A percentile compares a stretch with the other conserved stretches of the same genome.
These are phyloP conservation scores for Drosophila pachea DNA, from an alignment of 1,140 invertebrate species.

Conservation along the genomic window DNA sequence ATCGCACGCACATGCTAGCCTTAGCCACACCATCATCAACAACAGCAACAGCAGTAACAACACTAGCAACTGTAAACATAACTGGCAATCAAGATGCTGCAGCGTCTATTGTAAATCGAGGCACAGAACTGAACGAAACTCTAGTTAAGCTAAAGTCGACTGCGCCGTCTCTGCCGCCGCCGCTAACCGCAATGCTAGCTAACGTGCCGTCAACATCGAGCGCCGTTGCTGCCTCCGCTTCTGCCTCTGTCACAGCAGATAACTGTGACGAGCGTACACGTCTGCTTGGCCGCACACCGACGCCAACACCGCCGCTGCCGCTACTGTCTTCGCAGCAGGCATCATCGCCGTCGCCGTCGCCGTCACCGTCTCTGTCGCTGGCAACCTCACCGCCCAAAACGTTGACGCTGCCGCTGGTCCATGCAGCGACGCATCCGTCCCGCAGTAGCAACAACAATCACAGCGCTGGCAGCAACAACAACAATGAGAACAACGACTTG, in stretches of 20 bases:
- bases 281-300: constrained; percentile 47
- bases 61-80: background rate
- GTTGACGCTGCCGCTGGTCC: constrained; percentile 55
- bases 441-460: constrained; percentile 53
- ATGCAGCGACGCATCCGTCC: constrained; percentile 55
- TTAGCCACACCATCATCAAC: constrained; percentile 27
- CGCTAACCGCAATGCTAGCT: constrained; percentile 57
- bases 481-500: constrained; percentile 50
- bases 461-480: constrained; percentile 40
- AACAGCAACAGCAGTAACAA: constrained; percentile 18
- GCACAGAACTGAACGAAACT: constrained; percentile 33
- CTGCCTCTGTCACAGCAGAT: constrained; percentile 19
- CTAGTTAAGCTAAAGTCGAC: constrained; percentile 16
- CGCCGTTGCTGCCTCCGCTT: constrained; percentile 7
- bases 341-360: too few species aligned
- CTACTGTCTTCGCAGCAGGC: too few species aligned
- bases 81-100: constrained; percentile 37
- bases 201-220: constrained; percentile 32
- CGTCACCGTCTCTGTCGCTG: too few species aligned
- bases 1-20: constrained; percentile 52
- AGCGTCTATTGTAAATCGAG: constrained; percentile 32
- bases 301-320: constrained; percentile 21
- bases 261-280: constrained; percentile 62
- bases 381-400: constrained; percentile 55
- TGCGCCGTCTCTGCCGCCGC: constrained; percentile 1